A percentile compares a stretch with the other conserved stretches of the same genome.
phyloP scores from a whole-genome alignment of 2,113 vertebrate genomes.

The Rutilus rutilus region DNA sequence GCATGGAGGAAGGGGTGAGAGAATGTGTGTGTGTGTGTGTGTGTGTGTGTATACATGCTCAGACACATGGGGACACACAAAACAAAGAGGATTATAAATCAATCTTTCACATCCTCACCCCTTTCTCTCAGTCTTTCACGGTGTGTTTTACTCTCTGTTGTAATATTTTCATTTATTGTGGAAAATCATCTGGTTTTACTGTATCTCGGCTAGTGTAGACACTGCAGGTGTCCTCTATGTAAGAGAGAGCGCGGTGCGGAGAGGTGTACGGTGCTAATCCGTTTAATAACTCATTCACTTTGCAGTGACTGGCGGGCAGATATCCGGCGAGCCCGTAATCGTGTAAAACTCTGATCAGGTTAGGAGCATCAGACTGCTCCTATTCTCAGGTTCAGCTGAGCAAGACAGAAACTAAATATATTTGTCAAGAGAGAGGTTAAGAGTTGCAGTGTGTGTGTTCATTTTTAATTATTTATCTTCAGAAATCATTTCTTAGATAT shows the following conservation, averaged over 20 bases:
- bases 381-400: conserved; percentile 25
- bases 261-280: conserved; percentile 37
- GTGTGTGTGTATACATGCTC: neutral
- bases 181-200: conserved; percentile 26
- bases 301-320: conserved; percentile 41
- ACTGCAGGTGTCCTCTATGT: conserved; percentile 52
- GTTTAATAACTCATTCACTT: conserved; percentile 49
- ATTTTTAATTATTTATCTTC: neutral
- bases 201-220: conserved; percentile 29
- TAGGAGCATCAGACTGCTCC: conserved; percentile 12
- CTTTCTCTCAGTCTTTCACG: conserved; percentile 18
- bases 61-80: conserved; percentile 27
- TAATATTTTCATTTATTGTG: conserved; percentile 35
- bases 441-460: neutral
- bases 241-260: conserved; percentile 28
- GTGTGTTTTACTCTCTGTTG: neutral
- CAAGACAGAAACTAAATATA: neutral
- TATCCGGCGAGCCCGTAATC: conserved; percentile 48
- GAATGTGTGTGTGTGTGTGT: neutral
- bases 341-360: conserved; percentile 51
- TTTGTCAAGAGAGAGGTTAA: neutral
- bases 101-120: conserved; percentile 38
- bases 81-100: conserved; percentile 57
- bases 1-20: conserved; percentile 16
- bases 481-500: neutral